Evolutionary conservation across 1,140 invertebrate genomes (phyloP), one percentile per base, ranked within the genome.

Genomic region (Colletes latitarsis): DNA sequence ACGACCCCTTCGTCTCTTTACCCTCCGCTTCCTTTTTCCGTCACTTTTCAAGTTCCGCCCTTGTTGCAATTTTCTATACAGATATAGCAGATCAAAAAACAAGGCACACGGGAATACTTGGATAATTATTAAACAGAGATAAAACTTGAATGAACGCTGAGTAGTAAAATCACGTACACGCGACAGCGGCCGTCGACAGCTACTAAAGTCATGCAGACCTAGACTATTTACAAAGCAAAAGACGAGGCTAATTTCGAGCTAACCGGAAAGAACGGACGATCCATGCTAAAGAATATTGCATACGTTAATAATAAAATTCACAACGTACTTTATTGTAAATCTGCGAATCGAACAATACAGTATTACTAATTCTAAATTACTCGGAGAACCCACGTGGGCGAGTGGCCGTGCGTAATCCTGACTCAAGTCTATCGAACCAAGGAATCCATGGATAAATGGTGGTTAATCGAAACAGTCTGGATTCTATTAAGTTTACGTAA

Each of bases 261-360:
- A 30, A 30, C 30, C 30, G 30, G 30, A 30, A 30, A 30, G 30
- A 30, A 30, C 30, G 30, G 30, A 30, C 2, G 43, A 46, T 0
- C 6, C n/a, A 14, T 15, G 43, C 10, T 4, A 49, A 30, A 21
- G 14, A 67, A 68, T 14, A 5, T n/a, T 58, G 5, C 6, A 12
- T 9, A 6, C 4, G 19, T 12, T 10, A 60, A 57, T 62, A 57
- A 66, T 69, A 83, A 85, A 84, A 84, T 89, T 84, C 84, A 86
- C 87, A 89, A 90, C 86, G 78, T 89, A 81, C 78, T 90, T 88
- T 90, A 88, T 86, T 89, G 72, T 84, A 88, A 77, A 70, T 86
- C 53, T 88, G 76, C 77, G 77, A 84, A 83, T 82, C 68, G 82
- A 88, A 88, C 88, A 87, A 82, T 88, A 86, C 75, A 85, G 81